Conservation (phyloP, 2,888 invertebrate genomes). For the Ariolimax columbianus region DNA sequence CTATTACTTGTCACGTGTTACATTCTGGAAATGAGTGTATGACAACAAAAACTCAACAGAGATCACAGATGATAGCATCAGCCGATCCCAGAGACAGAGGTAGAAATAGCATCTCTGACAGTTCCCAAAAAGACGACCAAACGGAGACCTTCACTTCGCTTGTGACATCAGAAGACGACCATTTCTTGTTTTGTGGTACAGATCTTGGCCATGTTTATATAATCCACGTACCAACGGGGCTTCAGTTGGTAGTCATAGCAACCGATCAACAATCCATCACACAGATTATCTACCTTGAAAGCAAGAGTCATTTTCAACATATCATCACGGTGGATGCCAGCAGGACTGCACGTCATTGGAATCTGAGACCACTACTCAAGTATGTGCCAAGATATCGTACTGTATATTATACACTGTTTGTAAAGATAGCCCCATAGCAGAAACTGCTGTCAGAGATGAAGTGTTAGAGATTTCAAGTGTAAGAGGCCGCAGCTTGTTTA, state of each 20-base stretch:
- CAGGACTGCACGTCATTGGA: slow-evolving; percentile 54
- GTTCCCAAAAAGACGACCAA: neutral
- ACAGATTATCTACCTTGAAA: slow-evolving; percentile 52
- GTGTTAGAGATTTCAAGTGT: too few relatives aligned
- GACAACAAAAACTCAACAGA: slow-evolving; percentile 26
- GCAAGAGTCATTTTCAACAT: slow-evolving; percentile 55
- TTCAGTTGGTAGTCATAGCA: slow-evolving; percentile 49
- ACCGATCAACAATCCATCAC: slow-evolving; percentile 44
- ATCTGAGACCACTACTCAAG: slow-evolving; percentile 54
- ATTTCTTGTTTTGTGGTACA: slow-evolving; percentile 55
- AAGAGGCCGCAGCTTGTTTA: too few relatives aligned
- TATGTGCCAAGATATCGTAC: neutral
- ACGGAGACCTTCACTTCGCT: slow-evolving; percentile 45
- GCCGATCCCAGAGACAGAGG: neutral
- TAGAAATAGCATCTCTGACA: neutral
- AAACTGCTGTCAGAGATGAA: too few relatives aligned
- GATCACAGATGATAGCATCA: neutral
- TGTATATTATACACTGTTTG: neutral
- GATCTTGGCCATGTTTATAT: slow-evolving; percentile 51
- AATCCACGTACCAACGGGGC: slow-evolving; percentile 55
- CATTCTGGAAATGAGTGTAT: slow-evolving; percentile 44
- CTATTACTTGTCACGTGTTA: slow-evolving; percentile 53
- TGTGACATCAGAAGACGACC: slow-evolving; percentile 58
- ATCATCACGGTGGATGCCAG: slow-evolving; percentile 47
- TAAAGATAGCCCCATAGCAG: too few relatives aligned